Evolutionary conservation across 2,797 vertebrate genomes (phyloP), one percentile per base, ranked within the genome.

Genomic region (Pseudotriccus pelzelni): DNA sequence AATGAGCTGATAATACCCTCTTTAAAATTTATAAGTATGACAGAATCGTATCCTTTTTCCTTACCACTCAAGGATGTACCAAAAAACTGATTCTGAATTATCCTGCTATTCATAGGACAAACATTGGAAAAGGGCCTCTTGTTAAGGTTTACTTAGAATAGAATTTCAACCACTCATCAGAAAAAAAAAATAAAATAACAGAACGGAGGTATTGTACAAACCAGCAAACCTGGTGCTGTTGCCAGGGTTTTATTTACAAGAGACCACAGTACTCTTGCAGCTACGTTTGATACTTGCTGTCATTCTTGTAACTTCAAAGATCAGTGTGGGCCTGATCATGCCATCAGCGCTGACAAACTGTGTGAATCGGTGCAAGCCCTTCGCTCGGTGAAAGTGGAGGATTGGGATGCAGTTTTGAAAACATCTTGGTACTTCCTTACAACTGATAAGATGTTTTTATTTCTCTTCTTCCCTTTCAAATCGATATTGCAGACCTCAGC

Each of bases 1-100:
- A 98, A 98, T 97, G 95, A 97, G 97, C 94, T 96, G 97, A 97
- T 98, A 98, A 97, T 97, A 97, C 85, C 95, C 95, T 97, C 97
- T 98, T 98, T 98, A 98, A 98, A 98, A 98, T 98, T 98, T 97
- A 97, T 97, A 97, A 98, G 90, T 95, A 75, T 97, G 94, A 94
- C 93, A 96, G 95, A 96, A 93, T 93, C 1, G 0, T 96, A 88
- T 94, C 93, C 84, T 76, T 97, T 92, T 95, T 85, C 43, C 80
- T 95, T 91, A 53, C 75, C 14, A 7, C 1, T 53, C 85, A 69
- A 93, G 70, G 39, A 44, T 86, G 46, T 86, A 64, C 94, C 83
- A 92, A 78, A 91, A 97, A 97, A 96, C 84, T 93, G 56, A 19
- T 84, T 96, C 84, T 88, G 87, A 94, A 94, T 94, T 96, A 81